A percentile compares a stretch with the other conserved stretches of the same genome.
Evolutionary conservation across 2,113 vertebrate species (phyloP).

Genomic region (Balaenoptera acutorostrata): DNA sequence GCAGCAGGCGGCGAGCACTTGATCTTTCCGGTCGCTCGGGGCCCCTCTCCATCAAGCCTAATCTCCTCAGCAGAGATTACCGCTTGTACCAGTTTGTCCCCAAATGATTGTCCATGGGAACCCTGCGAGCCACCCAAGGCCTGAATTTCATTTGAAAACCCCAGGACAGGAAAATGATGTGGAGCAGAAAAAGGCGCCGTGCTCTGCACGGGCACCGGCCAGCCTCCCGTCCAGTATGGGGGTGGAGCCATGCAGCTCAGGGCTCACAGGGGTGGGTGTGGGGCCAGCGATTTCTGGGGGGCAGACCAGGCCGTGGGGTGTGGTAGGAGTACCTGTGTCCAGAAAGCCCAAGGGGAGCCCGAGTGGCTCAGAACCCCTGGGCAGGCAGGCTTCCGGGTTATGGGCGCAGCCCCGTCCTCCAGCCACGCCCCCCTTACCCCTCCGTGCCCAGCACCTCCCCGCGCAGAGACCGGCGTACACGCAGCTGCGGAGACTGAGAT

Average conservation of each 20-base stretch:
- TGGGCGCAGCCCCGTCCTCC: not conserved
- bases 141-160: conserved; percentile 21
- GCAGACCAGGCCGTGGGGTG: not conserved
- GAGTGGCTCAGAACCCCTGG: not conserved
- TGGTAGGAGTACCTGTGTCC: not conserved
- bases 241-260: not conserved
- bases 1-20: conserved; percentile 49
- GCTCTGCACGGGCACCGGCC: not conserved
- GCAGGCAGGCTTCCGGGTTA: not conserved
- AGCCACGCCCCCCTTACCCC: not conserved
- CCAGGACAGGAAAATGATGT: not conserved
- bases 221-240: not conserved
- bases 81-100: conserved; percentile 64
- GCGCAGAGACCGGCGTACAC: rapidly evolving
- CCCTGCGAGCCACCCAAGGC: not conserved
- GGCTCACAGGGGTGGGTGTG: too few relatives aligned
- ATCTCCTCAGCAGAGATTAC: conserved; percentile 75
- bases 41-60: conserved; percentile 61
- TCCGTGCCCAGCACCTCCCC: not conserved
- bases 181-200: not conserved
- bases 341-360: not conserved
- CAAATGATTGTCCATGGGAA: conserved; percentile 26
- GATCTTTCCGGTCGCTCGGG: conserved; percentile 58
- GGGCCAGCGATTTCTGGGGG: not conserved
- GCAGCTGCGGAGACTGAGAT: not conserved